Evolutionary conservation across 2,797 vertebrate species (phyloP), one percentile per base, ranked within the genome.

Genomic region (Notolabrus celidotus): DNA sequence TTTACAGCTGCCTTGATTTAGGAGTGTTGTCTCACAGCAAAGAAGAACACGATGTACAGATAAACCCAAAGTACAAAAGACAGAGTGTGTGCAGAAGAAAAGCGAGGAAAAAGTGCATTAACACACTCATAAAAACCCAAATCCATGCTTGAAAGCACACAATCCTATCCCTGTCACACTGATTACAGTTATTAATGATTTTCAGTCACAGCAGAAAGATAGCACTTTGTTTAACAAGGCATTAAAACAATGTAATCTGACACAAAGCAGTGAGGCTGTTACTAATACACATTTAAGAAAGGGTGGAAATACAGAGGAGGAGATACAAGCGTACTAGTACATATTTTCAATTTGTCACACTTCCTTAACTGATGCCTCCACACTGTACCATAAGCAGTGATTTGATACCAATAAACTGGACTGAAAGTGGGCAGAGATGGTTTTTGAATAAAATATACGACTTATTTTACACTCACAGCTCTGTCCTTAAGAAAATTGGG

Each of bases 201-300:
- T 23, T 17, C 5, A 34, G 72, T 61, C 49, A 47, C 42, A 33
- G 53, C 59, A 62, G 53, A 64, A 47, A 63, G 46, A 64, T 9
- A 57, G 41, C 66, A 29, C 46, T 77, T 65, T n/a, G 27, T 67
- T 59, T 59, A 47, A 65, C 59, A 62, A 59, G 47, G 67, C 71
- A 67, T 59, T 39, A 14, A 65, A 51, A 71, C 9, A 59, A 43
- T 0, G 7, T 25, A 23, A 66, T 42, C 33, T 52, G 25, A 63
- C 53, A 63, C 36, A 41, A 54, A 61, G 56, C 65, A 22, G 38
- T 42, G 29, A 54, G 16, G 34, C 52, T 59, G 11, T 50, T 58
- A 53, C 25, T n/a, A 22, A 34, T 36, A 60, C 56, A 11, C 46
- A 65, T 64, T 54, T 11, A 6, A 23, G 51, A 41, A 3, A 15